A percentile compares a stretch with the other conserved stretches of the same genome.
Evolutionary conservation across 2,113 vertebrate genomes (phyloP).

Genomic region (Neogobius melanostomus): DNA sequence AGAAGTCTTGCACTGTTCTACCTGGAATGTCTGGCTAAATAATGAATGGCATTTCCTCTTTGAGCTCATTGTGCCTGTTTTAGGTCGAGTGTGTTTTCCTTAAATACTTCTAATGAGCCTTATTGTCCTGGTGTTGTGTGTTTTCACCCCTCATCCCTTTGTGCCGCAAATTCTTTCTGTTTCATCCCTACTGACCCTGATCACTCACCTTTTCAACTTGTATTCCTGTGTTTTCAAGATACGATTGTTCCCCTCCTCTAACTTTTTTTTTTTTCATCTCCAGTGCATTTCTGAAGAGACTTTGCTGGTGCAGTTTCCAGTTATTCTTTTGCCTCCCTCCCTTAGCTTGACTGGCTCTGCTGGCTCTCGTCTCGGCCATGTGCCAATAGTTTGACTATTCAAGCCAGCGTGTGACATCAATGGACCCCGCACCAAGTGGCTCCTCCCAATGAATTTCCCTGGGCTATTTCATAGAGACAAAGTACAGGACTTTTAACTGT

Average conservation of each 20-base stretch:
- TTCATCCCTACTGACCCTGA: constrained; percentile 57
- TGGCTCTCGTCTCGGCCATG: constrained; percentile 66
- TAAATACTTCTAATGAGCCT: constrained; percentile 57
- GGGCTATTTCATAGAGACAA: constrained; percentile 39
- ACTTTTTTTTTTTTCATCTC: constrained; percentile 32
- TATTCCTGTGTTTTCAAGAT: constrained; percentile 78
- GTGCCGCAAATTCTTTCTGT: constrained; percentile 51
- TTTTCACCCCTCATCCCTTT: constrained; percentile 35
- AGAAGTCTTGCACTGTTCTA: constrained; percentile 23
- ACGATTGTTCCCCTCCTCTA: constrained; percentile 83
- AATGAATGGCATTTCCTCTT: constrained; percentile 54
- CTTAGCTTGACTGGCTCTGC: constrained; percentile 67
- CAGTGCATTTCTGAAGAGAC: constrained; percentile 65
- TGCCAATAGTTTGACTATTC: constrained; percentile 53
- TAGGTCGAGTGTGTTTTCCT: constrained; percentile 47
- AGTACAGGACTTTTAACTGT: constrained; percentile 49
- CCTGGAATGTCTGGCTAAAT: constrained; percentile 24
- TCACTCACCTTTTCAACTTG: constrained; percentile 80
- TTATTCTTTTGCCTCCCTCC: constrained; percentile 87
- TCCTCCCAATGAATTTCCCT: constrained; percentile 61
- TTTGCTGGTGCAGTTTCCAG: constrained; percentile 94
- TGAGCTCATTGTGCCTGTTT: constrained; percentile 38
- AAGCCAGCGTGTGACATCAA: constrained; percentile 76
- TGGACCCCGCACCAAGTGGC: constrained; percentile 44
- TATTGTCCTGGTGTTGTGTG: constrained; percentile 31